These are phyloP conservation scores for Dioctria rufipes DNA, from an alignment of 2,888 invertebrate genomes.

Conservation along the genomic window DNA sequence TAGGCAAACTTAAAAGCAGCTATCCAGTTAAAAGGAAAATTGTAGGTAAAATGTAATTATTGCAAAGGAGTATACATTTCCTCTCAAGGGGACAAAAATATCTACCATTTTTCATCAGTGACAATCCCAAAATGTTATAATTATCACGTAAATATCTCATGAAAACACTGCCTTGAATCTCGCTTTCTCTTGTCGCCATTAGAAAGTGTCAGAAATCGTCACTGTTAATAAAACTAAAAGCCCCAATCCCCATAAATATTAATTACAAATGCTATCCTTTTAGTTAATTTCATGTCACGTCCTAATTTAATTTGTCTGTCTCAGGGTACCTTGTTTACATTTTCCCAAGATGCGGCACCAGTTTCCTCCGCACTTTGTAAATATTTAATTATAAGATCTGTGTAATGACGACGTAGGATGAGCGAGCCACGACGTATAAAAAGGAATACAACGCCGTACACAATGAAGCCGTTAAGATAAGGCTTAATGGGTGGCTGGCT, in stretches of 20 bases:
- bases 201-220: constrained; percentile 24
- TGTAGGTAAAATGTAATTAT: too few relatives aligned
- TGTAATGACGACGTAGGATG: constrained; percentile 20
- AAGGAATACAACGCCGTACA: neutral
- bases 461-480: constrained; percentile 36
- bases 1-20: too few relatives aligned
- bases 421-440: neutral
- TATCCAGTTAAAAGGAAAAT: too few relatives aligned
- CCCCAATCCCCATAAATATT: constrained; percentile 37
- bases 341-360: constrained; percentile 33
- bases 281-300: constrained; percentile 44
- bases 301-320: constrained; percentile 40
- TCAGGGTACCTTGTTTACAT: constrained; percentile 33
- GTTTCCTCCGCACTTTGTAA: constrained; percentile 21
- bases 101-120: constrained; percentile 2
- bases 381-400: constrained; percentile 36
- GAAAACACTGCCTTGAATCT: neutral
- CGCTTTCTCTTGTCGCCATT: neutral
- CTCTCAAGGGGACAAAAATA: too few relatives aligned
- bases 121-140: constrained; percentile 30
- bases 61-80: too few relatives aligned
- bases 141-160: constrained; percentile 5
- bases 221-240: constrained; percentile 39
- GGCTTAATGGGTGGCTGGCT: constrained; percentile 1
- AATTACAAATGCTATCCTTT: constrained; percentile 40